phyloP scores from a whole-genome alignment of 2,888 invertebrate genomes.

The Pachliopta kotzebuea region DNA sequence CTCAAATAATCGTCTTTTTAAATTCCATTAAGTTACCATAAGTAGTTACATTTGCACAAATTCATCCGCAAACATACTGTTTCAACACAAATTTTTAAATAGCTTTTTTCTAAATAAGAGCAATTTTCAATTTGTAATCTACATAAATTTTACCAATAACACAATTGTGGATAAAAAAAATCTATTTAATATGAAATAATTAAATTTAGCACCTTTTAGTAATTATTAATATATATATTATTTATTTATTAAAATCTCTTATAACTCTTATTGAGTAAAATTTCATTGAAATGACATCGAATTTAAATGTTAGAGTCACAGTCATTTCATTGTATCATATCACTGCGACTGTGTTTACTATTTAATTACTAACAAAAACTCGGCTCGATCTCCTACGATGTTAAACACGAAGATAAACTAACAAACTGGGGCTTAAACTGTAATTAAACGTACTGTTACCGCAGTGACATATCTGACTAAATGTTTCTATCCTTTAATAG shows the following conservation, averaged over 20 bases:
- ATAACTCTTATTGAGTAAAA: neutral
- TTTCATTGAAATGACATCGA: neutral
- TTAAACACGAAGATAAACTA: constrained; percentile 60
- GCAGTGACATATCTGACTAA: constrained; percentile 72
- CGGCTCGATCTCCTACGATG: constrained; percentile 53
- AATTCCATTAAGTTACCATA: too few relatives aligned
- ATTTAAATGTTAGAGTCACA: neutral
- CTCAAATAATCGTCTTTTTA: too few relatives aligned
- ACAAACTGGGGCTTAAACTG: constrained; percentile 60
- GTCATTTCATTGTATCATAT: constrained; percentile 19
- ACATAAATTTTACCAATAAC: too few relatives aligned
- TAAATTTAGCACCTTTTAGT: neutral
- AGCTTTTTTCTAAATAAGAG: too few relatives aligned
- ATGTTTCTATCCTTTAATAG: constrained; percentile 73
- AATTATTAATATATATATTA: neutral
- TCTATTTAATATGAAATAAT: neutral
- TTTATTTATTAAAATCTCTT: neutral
- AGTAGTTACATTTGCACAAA: too few relatives aligned
- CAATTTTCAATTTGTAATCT: too few relatives aligned
- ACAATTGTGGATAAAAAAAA: too few relatives aligned
- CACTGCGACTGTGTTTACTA: constrained; percentile 48
- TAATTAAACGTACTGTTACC: constrained; percentile 73
- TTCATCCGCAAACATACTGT: too few relatives aligned
- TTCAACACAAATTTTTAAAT: too few relatives aligned
- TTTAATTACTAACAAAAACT: constrained; percentile 62